Evolutionary conservation across 2,113 vertebrate genomes (phyloP), one percentile per base, ranked within the genome.

Genomic region (Thamnaconus septentrionalis): DNA sequence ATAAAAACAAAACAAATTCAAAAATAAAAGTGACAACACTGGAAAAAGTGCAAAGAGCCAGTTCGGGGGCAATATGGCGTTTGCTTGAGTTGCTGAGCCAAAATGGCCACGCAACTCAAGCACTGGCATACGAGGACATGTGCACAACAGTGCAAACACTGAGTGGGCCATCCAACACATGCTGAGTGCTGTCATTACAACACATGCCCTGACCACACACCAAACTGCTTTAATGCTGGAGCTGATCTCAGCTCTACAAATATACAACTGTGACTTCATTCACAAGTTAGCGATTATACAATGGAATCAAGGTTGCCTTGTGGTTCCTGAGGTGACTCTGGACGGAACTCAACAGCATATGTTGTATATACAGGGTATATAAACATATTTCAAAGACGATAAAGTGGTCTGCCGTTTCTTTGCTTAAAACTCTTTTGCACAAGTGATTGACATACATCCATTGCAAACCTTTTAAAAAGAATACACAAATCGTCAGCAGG

Each of bases 161-260:
- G 91, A 92, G 93, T 92, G 90, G 91, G 93, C 95, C 93, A 94
- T 93, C 92, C 90, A 92, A 90, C 91, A 91, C 96, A 99, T 98
- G 96, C 96, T 93, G 91, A 91, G 93, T 95, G 94, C 94, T 94
- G 85, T 93, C 92, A 87, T 79, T 90, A 93, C 85, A 92, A 87
- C 74, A 92, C 97, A 97, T 98, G 97, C 96, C 82, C 89, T 87
- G 85, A 91, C 92, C 86, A 82, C 81, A 64, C 43, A 76, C 58
- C 90, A 84, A 89, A 88, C 89, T 85, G 84, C 83, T 88, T 90
- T 91, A 79, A 72, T 64, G 53, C 67, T 59, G 61, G 54, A 69
- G 70, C 41, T 71, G 78, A 80, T 79, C 58, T 73, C 70, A 83
- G 69, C 46, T 57, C 71, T 39, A 81, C 61, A 73, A 78, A 81